Base-by-base conservation (phyloP, 2,797 vertebrate genomes). In the Phoxinus dragarum region DNA sequence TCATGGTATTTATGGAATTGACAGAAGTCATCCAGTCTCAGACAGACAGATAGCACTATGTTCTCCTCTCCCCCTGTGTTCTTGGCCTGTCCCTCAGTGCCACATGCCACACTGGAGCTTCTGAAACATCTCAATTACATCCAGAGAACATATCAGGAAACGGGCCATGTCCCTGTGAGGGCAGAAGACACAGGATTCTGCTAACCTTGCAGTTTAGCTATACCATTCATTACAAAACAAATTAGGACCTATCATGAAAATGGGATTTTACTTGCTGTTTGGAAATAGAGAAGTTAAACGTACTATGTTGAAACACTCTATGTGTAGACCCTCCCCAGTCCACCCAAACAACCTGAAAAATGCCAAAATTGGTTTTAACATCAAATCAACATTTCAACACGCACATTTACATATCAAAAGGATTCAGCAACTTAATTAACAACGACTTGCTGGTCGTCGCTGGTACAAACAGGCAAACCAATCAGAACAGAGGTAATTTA, bases 91-190 rank as follows among this genome's bases (percentile, higher is more conserved):
- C 52, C 84, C 80, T 61, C 56, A 76, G 80, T 69, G 74, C 76
- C 47, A 79, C 82, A 81, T 73, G 82, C 83, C 88, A 87, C 82
- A 74, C 71, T 84, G 44, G 82, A 89, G 76, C 36, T 69, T 77
- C 44, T 82, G 84, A 75, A 86, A 91, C 88, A 90, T 90, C 90
- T 91, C 86, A 91, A 90, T 92, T 90, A 90, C 82, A 88, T 23
- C 54, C 73, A 80, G 72, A 76, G 66, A 88, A 83, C 34, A 75
- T 71, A 69, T 36, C 14, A 49, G 67, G 42, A 75, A 82, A 47
- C 47, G 69, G 56, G 75, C 42, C 66, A 78, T 47, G 52, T 84
- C 36, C 56, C 40, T 52, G n/a, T 52, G 47, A 84, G 31, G 59
- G 23, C 79, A 72, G 36, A 73, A 82, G 78, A 76, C 66, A 44